These are phyloP conservation scores for Orius insidiosus DNA, from an alignment of 1,140 invertebrate species.

Conservation along the genomic window DNA sequence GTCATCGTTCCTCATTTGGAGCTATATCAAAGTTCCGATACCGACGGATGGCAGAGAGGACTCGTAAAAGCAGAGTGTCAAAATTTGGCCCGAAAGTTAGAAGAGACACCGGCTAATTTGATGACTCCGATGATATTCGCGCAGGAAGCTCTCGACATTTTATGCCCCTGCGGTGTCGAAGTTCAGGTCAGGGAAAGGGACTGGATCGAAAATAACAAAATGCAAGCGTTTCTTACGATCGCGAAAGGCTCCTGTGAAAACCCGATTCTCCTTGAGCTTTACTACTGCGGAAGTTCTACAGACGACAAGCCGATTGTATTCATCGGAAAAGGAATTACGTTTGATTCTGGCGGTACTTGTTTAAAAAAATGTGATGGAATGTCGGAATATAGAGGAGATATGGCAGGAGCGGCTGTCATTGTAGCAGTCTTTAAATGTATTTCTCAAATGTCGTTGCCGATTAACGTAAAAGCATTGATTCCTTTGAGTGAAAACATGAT, in stretches of 20 bases:
- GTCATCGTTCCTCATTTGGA: conserved; percentile 8
- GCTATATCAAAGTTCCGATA: conserved; percentile 23
- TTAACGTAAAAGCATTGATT: conserved; percentile 37
- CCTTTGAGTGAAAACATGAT: conserved; percentile 80
- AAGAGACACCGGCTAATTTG: conserved; percentile 43
- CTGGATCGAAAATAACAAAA: conserved; percentile 33
- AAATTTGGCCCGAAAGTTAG: conserved; percentile 38
- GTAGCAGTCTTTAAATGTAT: conserved; percentile 33
- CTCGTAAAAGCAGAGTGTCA: conserved; percentile 37
- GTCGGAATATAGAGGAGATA: conserved; percentile 43
- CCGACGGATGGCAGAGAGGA: conserved; percentile 35
- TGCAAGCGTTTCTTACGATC: conserved; percentile 43
- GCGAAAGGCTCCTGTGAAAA: conserved; percentile 39
- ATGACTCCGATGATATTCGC: conserved; percentile 45
- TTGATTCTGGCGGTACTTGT: conserved; percentile 47
- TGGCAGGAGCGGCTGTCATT: conserved; percentile 49
- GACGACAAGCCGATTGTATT: conserved; percentile 27
- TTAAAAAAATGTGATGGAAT: conserved; percentile 38
- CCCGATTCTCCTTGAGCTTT: conserved; percentile 32
- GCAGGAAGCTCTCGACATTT: conserved; percentile 21
- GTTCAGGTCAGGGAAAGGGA: conserved; percentile 26
- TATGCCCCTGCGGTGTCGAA: conserved; percentile 19
- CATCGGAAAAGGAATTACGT: conserved; percentile 42
- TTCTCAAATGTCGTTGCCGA: conserved; percentile 31
- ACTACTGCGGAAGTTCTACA: conserved; percentile 23